Conservation (phyloP, 2,888 invertebrate genomes). For the Nasonia oneida region DNA sequence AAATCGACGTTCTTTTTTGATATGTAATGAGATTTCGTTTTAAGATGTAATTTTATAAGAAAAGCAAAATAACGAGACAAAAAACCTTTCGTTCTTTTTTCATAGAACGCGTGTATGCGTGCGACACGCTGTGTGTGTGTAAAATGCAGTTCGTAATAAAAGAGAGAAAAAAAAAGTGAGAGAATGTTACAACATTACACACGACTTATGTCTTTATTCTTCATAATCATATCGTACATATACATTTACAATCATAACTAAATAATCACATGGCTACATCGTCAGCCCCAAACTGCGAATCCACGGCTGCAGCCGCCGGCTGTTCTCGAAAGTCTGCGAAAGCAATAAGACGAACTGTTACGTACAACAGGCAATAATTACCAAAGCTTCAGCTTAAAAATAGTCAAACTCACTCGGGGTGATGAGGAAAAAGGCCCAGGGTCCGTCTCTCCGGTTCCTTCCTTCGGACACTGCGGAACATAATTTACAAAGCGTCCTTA, state of each 20-base stretch:
- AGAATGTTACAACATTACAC: constrained; percentile 56
- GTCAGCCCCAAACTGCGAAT: background rate
- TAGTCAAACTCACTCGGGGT: constrained; percentile 45
- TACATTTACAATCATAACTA: background rate
- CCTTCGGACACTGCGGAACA: constrained; percentile 1
- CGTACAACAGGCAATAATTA: background rate
- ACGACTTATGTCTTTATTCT: constrained; percentile 29
- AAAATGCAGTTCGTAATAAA: constrained; percentile 60
- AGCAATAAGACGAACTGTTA: background rate
- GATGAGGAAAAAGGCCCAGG: constrained; percentile 54
- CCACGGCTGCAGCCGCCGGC: background rate
- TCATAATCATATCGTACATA: constrained; percentile 30
- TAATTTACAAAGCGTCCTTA: background rate
- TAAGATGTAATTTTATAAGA: constrained; percentile 60
- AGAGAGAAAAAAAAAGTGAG: background rate
- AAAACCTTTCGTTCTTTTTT: constrained; percentile 57
- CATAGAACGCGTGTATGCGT: constrained; percentile 45
- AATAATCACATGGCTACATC: background rate
- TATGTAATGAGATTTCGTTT: constrained; percentile 56
- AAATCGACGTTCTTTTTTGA: constrained; percentile 53
- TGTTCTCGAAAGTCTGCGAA: constrained; percentile 40
- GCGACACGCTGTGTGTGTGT: constrained; percentile 44
- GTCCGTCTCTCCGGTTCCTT: constrained; percentile 21
- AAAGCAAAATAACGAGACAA: constrained; percentile 3
- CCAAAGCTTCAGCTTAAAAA: background rate